Evolutionary conservation across 2,888 invertebrate species (phyloP), one percentile per base, ranked within the genome.

Genomic region (Galeruca laticollis): DNA sequence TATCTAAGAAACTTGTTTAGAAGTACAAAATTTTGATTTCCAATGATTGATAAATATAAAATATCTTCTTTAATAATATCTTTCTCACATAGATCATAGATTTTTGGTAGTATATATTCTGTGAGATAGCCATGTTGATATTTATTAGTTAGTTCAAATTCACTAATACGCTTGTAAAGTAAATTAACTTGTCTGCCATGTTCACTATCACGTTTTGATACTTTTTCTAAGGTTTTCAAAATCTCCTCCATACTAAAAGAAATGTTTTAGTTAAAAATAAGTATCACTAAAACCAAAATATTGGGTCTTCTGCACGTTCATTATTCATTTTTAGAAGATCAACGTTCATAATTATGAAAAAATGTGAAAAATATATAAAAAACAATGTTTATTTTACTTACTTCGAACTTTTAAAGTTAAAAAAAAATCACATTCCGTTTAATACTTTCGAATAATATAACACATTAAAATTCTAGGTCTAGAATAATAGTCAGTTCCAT

Each of bases 31-130:
- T 83, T 82, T 33, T 75, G 69, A 60, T 75, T 74, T 31, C 80
- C 76, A 40, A 83, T 60, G 20, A 81, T 72, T 11, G 77, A 74
- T 56, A 83, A 68, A 75, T 80, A 82, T 21, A 83, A 64, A 31
- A 80, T 72, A 70, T 81, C 78, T 70, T 79, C 80, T 52, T 73
- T 74, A 15, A 82, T 37, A 26, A 78, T 70, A 20, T 76, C 65
- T 68, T 73, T 77, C 10, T 78, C 73, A 40, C 77, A 76, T 37
- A 81, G 73, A n/a, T 70, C 72, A 64, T 78, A 76, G 47, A 82
- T 69, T 73, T 80, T 77, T 3, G 76, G 78, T 60, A 81, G 64
- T 51, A 80, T 57, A 60, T 68, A 70, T 62, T 79, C 77, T n/a
- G 60, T 60, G 31, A 77, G 71, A 59, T 70, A 76, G 47, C 68